Conservation (phyloP, 2,888 invertebrate genomes). For the Paralinhomoeus sp. region DNA sequence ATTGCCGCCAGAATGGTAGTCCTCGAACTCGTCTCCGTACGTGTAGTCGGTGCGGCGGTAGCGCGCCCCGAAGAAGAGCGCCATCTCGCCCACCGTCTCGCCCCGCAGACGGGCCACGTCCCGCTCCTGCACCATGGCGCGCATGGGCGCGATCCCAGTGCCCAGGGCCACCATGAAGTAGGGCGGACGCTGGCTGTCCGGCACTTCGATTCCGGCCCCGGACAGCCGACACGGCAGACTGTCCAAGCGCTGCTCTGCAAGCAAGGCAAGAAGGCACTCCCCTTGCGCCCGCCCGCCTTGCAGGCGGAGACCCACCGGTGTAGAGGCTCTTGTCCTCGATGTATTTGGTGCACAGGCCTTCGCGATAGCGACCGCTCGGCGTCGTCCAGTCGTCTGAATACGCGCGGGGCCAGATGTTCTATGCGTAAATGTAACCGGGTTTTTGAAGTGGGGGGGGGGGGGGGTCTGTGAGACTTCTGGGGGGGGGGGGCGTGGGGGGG, state of each 20-base stretch:
- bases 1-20: slow-evolving; percentile 6
- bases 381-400: too few species aligned
- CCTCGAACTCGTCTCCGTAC: slow-evolving; percentile 11
- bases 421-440: too few species aligned
- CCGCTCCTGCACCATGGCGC: slow-evolving; percentile 10
- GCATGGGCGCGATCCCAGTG: slow-evolving; percentile 11
- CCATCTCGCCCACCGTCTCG: slow-evolving; percentile 10
- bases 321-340: too few species aligned
- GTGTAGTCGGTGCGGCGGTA: slow-evolving; percentile 10
- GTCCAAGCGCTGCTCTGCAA: slow-evolving; percentile 2
- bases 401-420: too few species aligned
- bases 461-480: too few species aligned
- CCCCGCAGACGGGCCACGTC: slow-evolving; percentile 8
- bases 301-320: too few species aligned
- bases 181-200: slow-evolving; percentile 8
- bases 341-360: too few species aligned
- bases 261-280: too few species aligned
- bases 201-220: slow-evolving; percentile 11
- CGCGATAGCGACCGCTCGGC: too few species aligned
- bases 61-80: slow-evolving; percentile 11
- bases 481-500: too few species aligned
- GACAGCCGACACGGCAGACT: slow-evolving; percentile 6
- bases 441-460: too few species aligned
- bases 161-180: slow-evolving; percentile 11
- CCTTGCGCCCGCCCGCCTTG: too few species aligned